Evolutionary conservation across 30 jellyfish, hydroid and myxozoan species (phyloP), one percentile per base, ranked within the genome.

Genomic region (Chironex yamaguchii): DNA sequence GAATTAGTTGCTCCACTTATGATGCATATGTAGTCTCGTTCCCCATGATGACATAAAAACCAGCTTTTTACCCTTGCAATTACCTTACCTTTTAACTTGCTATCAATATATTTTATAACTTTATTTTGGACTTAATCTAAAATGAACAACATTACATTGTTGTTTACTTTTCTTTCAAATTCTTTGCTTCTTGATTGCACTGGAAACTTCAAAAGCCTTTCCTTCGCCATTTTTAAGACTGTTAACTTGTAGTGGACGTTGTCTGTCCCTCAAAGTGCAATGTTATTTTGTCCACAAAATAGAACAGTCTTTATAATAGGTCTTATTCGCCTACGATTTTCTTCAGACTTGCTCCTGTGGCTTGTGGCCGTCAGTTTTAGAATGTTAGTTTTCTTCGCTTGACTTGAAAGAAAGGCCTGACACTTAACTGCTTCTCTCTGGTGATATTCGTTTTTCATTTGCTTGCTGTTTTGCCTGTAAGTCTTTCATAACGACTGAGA

Each of bases 51-150:
- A 66, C 29, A 34, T 66, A 66, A 66, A 66, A 66, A 28, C 71
- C 71, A 29, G 79, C 79, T 21, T 66, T 66, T 34, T 66, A 66
- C 79, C 29, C 79, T 66, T 66, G 79, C 20, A 66, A 66, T n/a
- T 21, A 66, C 79, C 33, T 66, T 29, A 21, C 29, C 79, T 66
- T 54, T 24, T 66, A 66, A 21, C 29, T 66, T 34, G 29, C 29
- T 54, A 2, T 54, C 79, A 66, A 66, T 66, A 26, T 54, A 66
- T 66, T 54, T 66, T 21, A 66, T 66, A 34, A 66, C 29, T 21
- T 66, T 21, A 34, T 66, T 66, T 54, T 66, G 79, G 29, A 66
- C 29, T 34, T 27, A 52, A 14, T 34, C 66, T 21, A 54, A 66
- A 66, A 54, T 66, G 29, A 21, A 66, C 24, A 3, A 54, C 62